Percentiles rank a stretch among this genome's conserved stretches.
Conservation (phyloP, 2,797 vertebrate genomes). For the Urophycis tenuis region DNA sequence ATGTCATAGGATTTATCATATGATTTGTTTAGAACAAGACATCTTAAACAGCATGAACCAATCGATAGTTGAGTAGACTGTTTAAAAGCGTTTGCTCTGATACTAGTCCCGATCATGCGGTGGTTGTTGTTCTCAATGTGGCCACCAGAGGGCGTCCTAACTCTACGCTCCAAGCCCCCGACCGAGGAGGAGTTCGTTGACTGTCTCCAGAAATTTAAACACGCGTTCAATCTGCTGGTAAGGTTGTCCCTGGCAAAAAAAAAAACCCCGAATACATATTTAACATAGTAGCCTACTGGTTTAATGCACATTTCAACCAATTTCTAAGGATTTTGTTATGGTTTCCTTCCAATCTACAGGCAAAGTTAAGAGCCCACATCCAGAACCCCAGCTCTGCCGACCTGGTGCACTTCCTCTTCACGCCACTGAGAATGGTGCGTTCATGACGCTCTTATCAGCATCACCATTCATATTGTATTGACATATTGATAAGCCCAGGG, state of each 20-base stretch:
- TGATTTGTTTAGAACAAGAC: background rate
- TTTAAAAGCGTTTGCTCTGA: background rate
- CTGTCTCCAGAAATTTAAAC: conserved; percentile 97
- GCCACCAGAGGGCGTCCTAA: conserved; percentile 88
- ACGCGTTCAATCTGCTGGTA: conserved; percentile 95
- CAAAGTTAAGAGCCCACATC: conserved; percentile 86
- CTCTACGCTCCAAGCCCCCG: conserved; percentile 85
- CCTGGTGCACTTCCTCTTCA: conserved; percentile 92
- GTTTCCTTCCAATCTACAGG: conserved; percentile 61
- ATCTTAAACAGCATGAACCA: background rate
- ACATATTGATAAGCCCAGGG: background rate
- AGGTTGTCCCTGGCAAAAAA: conserved; percentile 25
- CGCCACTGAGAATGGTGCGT: conserved; percentile 84
- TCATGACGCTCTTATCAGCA: background rate
- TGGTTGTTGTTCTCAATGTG: background rate
- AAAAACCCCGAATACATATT: background rate
- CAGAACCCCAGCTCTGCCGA: conserved; percentile 91
- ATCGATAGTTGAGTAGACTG: background rate
- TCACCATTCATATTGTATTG: background rate
- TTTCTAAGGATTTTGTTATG: background rate
- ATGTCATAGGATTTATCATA: background rate
- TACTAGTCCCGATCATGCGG: background rate
- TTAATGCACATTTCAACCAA: background rate
- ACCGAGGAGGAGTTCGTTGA: conserved; percentile 85
- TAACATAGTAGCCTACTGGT: background rate